Conservation (phyloP, 2,113 vertebrate species). For the Indri indri region DNA sequence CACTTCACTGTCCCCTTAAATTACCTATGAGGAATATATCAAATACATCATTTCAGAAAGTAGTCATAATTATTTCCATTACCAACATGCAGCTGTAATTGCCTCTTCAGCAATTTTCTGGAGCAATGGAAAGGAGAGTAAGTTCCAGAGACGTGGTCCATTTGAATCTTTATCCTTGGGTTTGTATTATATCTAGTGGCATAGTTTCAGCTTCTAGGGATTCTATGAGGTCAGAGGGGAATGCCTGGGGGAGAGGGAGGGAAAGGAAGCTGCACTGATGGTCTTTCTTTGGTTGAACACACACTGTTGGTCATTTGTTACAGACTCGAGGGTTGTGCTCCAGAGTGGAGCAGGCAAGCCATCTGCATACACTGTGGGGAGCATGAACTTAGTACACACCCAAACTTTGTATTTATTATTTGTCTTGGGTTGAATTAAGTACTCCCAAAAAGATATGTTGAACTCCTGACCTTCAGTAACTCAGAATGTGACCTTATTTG, state of each 20-base stretch:
- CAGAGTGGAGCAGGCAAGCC: neutral
- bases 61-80: constrained; percentile 43
- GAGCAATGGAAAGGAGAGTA: constrained; percentile 45
- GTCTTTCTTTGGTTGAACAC: neutral
- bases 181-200: neutral
- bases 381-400: neutral
- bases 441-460: neutral
- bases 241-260: neutral
- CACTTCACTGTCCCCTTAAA: constrained; percentile 46
- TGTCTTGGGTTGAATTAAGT: neutral
- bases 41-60: constrained; percentile 61
- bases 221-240: neutral
- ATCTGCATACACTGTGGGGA: neutral
- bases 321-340: neutral
- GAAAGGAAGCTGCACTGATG: neutral
- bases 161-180: constrained; percentile 14
- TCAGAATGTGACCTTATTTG: neutral
- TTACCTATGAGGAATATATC: constrained; percentile 20
- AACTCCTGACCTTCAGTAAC: neutral
- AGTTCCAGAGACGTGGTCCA: neutral
- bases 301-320: neutral
- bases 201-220: neutral
- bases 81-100: constrained; percentile 36
- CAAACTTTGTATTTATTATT: neutral
- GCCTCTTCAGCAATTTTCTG: constrained; percentile 43